Base-by-base conservation (phyloP, 2,888 invertebrate species). In the Meandrusa payeni region DNA sequence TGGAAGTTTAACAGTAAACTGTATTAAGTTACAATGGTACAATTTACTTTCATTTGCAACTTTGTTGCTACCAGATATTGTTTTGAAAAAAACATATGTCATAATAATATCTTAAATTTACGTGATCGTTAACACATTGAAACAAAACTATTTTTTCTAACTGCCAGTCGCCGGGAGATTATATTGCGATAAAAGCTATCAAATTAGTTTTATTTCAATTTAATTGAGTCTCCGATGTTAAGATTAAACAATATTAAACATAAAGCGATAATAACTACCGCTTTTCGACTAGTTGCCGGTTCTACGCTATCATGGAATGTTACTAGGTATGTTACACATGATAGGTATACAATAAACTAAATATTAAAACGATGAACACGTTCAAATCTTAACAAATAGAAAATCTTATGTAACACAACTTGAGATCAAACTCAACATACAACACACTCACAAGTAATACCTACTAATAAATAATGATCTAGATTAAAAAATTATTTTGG, bases 391-490 rank as follows among this genome's bases (percentile, higher is more conserved):
- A 70, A 52, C 53, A 49, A 60, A 61, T 64, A 60, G 61, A 57
- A 61, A 61, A 56, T 59, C 59, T 63, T 59, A 58, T 60, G 56
- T 61, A 69, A 69, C 70, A 64, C 70, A 71, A 61, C 69, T 74
- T 82, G 85, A 85, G 81, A 86, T 86, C 82, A 73, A 79, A 79
- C 78, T 69, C 76, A 76, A 74, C 69, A 75, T 53, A 74, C 65
- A 70, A 58, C 73, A 75, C 68, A 71, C 69, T 61, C 65, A 47
- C 70, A 69, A 72, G 65, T 72, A 69, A 66, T 62, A 71, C 54
- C 61, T 69, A 68, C 67, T 73, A 86, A 86, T 86, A 87, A 87
- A 85, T 85, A 83, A 80, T 81, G 75, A 72, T 69, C 76, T 81
- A 80, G 71, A 76, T 71, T 69, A 70, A 73, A 79, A 59, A 69